phyloP scores from a whole-genome alignment of 1,140 invertebrate species.

The Heterodera schachtii region DNA sequence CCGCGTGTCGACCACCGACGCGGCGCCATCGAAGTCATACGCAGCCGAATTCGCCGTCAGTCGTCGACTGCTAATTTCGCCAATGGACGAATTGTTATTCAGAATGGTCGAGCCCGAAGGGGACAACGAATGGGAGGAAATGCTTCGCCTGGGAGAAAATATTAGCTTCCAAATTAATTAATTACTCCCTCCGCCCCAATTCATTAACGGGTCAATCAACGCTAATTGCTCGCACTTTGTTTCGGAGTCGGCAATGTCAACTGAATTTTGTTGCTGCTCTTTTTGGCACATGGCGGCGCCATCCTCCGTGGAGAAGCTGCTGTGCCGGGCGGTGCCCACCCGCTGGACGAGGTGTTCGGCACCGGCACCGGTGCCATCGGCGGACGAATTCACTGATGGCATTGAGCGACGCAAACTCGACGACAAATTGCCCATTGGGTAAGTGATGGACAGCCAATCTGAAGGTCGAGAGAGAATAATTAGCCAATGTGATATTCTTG shows the following conservation, averaged over 20 bases:
- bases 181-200: background rate
- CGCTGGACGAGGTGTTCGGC: background rate
- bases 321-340: background rate
- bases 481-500: too few relatives aligned
- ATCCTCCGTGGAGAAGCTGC: constrained; percentile 10
- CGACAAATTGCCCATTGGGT: constrained; percentile 22
- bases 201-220: too few relatives aligned
- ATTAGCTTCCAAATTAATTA: too few relatives aligned
- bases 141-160: constrained; percentile 17
- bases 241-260: background rate
- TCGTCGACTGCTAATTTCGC: background rate
- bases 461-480: background rate
- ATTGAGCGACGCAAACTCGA: constrained; percentile 16
- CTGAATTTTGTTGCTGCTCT: background rate
- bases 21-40: background rate
- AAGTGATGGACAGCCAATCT: background rate
- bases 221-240: too few relatives aligned
- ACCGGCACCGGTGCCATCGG: background rate
- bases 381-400: constrained; percentile 14
- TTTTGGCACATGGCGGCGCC: background rate
- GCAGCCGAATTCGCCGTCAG: too few relatives aligned
- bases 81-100: background rate
- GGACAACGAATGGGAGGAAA: constrained; percentile 25
- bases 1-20: constrained; percentile 29
- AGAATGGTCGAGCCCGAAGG: constrained; percentile 11